Evolutionary conservation across 2,888 invertebrate genomes (phyloP).

Genomic region (Acanthosepion pharaonis): DNA sequence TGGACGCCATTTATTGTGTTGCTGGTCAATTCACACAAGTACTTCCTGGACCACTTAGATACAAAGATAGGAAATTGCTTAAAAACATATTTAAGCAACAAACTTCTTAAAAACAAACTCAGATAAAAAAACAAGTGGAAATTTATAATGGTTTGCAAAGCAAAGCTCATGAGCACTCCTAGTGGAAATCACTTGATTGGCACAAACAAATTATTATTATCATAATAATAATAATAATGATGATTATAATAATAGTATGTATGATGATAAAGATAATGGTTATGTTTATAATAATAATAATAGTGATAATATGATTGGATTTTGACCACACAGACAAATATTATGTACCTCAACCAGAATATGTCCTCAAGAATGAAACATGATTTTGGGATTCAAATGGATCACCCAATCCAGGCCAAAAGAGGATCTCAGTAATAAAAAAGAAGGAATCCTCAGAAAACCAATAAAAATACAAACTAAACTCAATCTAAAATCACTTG

Average conservation of each 20-base stretch:
- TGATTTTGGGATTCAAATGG: too few species aligned
- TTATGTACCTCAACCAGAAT: too few species aligned
- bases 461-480: too few species aligned
- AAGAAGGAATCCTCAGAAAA: too few species aligned
- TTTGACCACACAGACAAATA: too few species aligned
- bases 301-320: neutral
- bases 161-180: neutral
- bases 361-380: too few species aligned
- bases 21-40: constrained; percentile 4
- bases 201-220: neutral
- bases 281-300: neutral
- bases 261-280: neutral
- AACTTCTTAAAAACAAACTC: neutral
- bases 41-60: constrained; percentile 33
- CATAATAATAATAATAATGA: neutral
- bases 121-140: constrained; percentile 33
- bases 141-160: neutral
- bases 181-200: neutral
- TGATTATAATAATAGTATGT: neutral
- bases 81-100: constrained; percentile 9
- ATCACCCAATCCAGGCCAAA: too few species aligned
- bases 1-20: constrained; percentile 18
- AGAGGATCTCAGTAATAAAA: too few species aligned
- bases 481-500: too few species aligned
- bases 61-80: constrained; percentile 1